Evolutionary conservation across 2,888 invertebrate species (phyloP), one percentile per base, ranked within the genome.

Genomic region (Aphelenchoides bicaudatus): DNA sequence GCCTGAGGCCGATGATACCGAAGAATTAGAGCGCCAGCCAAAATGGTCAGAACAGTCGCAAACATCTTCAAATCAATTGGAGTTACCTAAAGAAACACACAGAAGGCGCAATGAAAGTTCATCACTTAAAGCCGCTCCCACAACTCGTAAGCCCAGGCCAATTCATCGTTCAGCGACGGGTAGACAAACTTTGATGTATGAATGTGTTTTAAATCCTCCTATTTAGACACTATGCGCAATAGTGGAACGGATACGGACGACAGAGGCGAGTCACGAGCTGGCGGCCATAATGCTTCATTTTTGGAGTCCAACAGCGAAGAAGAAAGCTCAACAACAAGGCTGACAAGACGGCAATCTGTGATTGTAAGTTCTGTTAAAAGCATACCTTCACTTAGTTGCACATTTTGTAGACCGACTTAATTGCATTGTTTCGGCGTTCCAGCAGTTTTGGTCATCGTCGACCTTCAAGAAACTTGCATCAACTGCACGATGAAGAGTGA

Each of bases 401-500:
- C 23, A 21, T 19, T 27, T 59, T 72, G 37, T 58, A 74, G 74
- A 67, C 68, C 13, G 77, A 77, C 57, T 65, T 77, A 10, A 50
- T 77, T n/a, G 72, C 77, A 0, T 63, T 77, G 6, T 74, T 77
- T 39, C 71, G 77, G n/a, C 63, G 76, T 10, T 75, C 74, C 2
- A 71, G 71, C 31, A 71, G 72, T 56, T 67, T 74, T 49, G 65
- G 65, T 6, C 19, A 16, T 8, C 25, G 31, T 1, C 27, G 39
- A 49, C 2, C 62, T 23, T 25, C 56, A 0, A 16, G 21, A 13
- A 29, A 38, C 5, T 16, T 59, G 46, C 28, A 30, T 27, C 39
- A 34, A 16, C 21, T 21, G 21, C 46, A 21, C 37, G 58, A 39
- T 13, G 51, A 43, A 19, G 62, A 61, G 61, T 63, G 38, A 48